These are phyloP conservation scores for Lucilia sericata DNA, from an alignment of 1,140 invertebrate genomes.

Conservation along the genomic window DNA sequence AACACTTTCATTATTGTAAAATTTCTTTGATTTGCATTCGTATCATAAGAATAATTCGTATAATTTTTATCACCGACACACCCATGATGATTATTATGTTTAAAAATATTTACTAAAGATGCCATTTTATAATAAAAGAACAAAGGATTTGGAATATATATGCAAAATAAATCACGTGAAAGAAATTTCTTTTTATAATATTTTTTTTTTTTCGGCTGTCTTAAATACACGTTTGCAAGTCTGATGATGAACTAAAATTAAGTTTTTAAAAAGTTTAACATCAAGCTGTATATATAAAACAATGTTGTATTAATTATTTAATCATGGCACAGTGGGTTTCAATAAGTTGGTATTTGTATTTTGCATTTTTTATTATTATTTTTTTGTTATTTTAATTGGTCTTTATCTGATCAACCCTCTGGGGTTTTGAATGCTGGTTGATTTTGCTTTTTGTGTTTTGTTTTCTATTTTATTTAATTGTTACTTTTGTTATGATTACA, in stretches of 20 bases:
- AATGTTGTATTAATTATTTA: conserved; percentile 16
- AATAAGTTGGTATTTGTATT: not conserved
- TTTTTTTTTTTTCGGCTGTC: not conserved
- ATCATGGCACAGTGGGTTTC: conserved; percentile 19
- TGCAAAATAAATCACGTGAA: not conserved
- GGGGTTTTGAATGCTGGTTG: not conserved
- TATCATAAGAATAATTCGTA: conserved; percentile 21
- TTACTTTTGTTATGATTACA: not conserved
- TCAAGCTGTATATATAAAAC: not conserved
- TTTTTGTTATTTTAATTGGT: not conserved
- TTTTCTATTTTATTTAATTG: not conserved
- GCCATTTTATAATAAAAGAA: not conserved
- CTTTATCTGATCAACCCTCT: not conserved
- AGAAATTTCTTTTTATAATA: not conserved
- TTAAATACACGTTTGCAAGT: not conserved
- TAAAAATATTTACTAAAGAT: conserved; percentile 39
- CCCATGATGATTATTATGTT: not conserved
- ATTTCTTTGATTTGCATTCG: not conserved
- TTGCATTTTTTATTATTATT: not conserved
- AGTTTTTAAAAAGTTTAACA: not conserved
- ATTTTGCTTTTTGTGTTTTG: not conserved
- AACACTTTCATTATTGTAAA: not conserved
- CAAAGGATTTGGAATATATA: conserved; percentile 6
- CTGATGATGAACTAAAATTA: conserved; percentile 5
- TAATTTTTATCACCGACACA: conserved; percentile 22